Evolutionary conservation across 2,888 invertebrate species (phyloP).

Genomic region (Tetranychus truncatus): DNA sequence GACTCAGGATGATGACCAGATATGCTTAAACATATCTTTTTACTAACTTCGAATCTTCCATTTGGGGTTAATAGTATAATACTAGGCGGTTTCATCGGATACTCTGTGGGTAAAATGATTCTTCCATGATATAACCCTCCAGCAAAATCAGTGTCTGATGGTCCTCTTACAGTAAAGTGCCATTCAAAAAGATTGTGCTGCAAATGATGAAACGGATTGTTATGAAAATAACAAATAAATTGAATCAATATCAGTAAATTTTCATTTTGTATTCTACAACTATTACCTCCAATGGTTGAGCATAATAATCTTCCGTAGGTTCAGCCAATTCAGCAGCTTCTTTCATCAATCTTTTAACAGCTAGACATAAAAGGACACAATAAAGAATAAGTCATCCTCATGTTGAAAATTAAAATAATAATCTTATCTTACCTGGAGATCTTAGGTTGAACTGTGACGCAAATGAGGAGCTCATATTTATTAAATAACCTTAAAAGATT

Average conservation of each 20-base stretch:
- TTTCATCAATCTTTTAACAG: slow-evolving; percentile 78
- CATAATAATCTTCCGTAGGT: slow-evolving; percentile 71
- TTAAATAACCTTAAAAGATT: background rate
- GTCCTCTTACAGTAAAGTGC: slow-evolving; percentile 87
- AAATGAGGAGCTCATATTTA: background rate
- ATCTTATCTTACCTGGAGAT: background rate
- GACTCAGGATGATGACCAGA: slow-evolving; percentile 93
- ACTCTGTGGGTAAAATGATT: slow-evolving; percentile 73
- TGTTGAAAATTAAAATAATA: too few relatives aligned
- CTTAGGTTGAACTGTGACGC: slow-evolving; percentile 1
- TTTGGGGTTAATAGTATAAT: slow-evolving; percentile 85
- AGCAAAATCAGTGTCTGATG: slow-evolving; percentile 68
- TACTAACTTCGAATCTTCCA: slow-evolving; percentile 76
- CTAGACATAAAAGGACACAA: slow-evolving; percentile 34
- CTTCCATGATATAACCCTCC: slow-evolving; percentile 79
- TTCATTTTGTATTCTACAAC: too few relatives aligned
- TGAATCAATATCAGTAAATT: background rate
- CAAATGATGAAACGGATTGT: too few relatives aligned
- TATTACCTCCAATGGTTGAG: slow-evolving; percentile 53
- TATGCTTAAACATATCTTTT: slow-evolving; percentile 84
- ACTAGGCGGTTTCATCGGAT: slow-evolving; percentile 92
- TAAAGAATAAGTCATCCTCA: background rate
- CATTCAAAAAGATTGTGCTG: slow-evolving; percentile 82
- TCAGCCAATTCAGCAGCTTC: slow-evolving; percentile 68
- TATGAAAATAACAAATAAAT: slow-evolving; percentile 26